Evolutionary conservation across 2,797 vertebrate genomes (phyloP).

Genomic region (Danio aesculapii): DNA sequence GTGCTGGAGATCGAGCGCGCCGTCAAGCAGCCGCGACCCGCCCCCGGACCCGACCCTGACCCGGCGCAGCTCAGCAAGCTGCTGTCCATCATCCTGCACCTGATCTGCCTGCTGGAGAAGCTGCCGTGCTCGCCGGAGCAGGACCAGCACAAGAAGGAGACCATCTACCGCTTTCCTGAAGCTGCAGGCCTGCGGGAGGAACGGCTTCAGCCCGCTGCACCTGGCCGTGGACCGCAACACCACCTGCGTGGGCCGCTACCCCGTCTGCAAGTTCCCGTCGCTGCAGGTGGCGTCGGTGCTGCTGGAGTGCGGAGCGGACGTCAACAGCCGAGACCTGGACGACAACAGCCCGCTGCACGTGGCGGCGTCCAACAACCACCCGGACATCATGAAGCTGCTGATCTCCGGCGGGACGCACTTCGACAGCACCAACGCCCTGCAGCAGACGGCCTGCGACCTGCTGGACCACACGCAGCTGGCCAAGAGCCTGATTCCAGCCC

Average conservation of each 20-base stretch:
- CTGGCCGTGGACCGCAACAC: conserved; percentile 96
- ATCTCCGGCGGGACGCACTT: conserved; percentile 91
- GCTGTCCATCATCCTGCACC: conserved; percentile 92
- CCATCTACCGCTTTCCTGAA: conserved; percentile 90
- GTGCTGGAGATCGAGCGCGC: conserved; percentile 94
- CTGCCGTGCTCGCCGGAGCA: conserved; percentile 88
- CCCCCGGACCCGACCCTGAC: conserved; percentile 85
- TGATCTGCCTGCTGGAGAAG: conserved; percentile 92
- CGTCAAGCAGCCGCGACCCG: conserved; percentile 72
- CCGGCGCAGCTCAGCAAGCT: conserved; percentile 92
- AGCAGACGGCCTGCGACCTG: conserved; percentile 91
- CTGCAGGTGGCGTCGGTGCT: conserved; percentile 86
- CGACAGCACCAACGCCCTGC: conserved; percentile 91
- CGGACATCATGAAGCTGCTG: conserved; percentile 89
- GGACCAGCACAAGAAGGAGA: conserved; percentile 93
- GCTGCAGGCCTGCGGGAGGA: conserved; percentile 88
- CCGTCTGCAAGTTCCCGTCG: conserved; percentile 92
- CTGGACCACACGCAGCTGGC: conserved; percentile 87
- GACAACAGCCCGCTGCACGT: conserved; percentile 95
- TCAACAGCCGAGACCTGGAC: conserved; percentile 91
- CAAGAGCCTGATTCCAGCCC: conserved; percentile 87
- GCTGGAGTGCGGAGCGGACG: conserved; percentile 91
- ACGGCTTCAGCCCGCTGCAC: conserved; percentile 90
- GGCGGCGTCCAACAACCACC: conserved; percentile 88
- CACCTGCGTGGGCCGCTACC: conserved; percentile 92